Evolutionary conservation across 2,888 invertebrate species (phyloP).

Genomic region (Leistus spinibarbis): DNA sequence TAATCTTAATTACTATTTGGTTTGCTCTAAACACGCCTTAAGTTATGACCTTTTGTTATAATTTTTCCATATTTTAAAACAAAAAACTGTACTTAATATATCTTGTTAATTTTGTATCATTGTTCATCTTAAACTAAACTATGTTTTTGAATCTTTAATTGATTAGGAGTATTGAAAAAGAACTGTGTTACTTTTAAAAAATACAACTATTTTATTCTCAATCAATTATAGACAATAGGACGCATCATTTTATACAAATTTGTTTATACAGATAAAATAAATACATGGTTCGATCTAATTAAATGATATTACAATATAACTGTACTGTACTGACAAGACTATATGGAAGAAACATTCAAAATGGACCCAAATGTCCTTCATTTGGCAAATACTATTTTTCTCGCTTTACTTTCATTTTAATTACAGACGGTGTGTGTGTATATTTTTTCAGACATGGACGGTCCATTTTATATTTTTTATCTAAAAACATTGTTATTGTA

Average conservation of each 20-base stretch:
- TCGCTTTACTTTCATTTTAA: background rate
- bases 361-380: conserved; percentile 39
- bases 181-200: conserved; percentile 23
- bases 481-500: conserved; percentile 32
- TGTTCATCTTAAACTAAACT: too few species aligned
- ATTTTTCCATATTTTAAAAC: too few species aligned
- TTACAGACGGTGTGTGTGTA: conserved; percentile 30
- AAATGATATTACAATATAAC: conserved; percentile 31
- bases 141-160: too few species aligned
- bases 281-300: conserved; percentile 39
- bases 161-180: too few species aligned
- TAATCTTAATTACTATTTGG: too few species aligned
- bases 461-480: conserved; percentile 32
- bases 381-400: conserved; percentile 36
- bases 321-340: conserved; percentile 37
- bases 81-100: too few species aligned
- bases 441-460: conserved; percentile 33
- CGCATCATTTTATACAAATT: conserved; percentile 40
- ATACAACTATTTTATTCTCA: conserved; percentile 39
- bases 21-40: too few species aligned
- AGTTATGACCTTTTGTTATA: too few species aligned
- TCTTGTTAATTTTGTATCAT: too few species aligned
- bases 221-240: conserved; percentile 38
- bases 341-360: conserved; percentile 38
- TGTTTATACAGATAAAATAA: conserved; percentile 40